These are phyloP conservation scores for Gastracanthus pulcherrimus DNA, from an alignment of 2,888 invertebrate genomes.

Conservation along the genomic window DNA sequence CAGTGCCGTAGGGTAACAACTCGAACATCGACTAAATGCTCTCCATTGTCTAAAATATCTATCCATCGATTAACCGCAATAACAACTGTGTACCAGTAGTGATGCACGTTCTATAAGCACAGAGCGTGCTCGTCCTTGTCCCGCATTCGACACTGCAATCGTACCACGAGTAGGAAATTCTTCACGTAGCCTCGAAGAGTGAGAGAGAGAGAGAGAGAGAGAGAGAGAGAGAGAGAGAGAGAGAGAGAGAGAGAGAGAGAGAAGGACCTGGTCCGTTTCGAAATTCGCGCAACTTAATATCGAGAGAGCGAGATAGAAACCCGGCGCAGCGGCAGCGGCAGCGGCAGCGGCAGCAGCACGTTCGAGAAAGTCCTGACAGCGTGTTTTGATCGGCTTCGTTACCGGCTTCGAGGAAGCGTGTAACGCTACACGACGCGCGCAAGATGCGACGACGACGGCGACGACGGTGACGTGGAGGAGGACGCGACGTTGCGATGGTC, in stretches of 20 bases:
- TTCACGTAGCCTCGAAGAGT: too few species aligned
- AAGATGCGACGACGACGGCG: slow-evolving; percentile 10
- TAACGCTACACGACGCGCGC: slow-evolving; percentile 56
- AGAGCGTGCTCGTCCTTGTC: slow-evolving; percentile 4
- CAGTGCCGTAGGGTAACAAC: background rate
- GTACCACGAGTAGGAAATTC: background rate
- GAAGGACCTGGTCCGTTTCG: slow-evolving; percentile 18
- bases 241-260: background rate
- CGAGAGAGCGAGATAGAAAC: background rate
- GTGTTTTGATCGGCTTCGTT: slow-evolving; percentile 68
- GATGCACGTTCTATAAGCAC: background rate
- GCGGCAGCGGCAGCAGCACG: background rate
- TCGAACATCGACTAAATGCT: background rate
- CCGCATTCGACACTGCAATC: background rate
- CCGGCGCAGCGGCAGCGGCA: background rate
- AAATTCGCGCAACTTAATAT: slow-evolving; percentile 48
- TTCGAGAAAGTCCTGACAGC: slow-evolving; percentile 50
- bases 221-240: background rate
- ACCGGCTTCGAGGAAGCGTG: slow-evolving; percentile 57
- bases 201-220: background rate
- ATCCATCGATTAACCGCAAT: background rate
- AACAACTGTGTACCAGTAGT: background rate
- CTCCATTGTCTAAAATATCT: background rate
- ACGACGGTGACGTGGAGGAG: background rate
- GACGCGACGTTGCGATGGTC: slow-evolving; percentile 2